These are phyloP conservation scores for Chondrilla cf. caribensis DNA, from an alignment of 37 sponge, comb jelly and placozoan genomes.

Conservation along the genomic window DNA sequence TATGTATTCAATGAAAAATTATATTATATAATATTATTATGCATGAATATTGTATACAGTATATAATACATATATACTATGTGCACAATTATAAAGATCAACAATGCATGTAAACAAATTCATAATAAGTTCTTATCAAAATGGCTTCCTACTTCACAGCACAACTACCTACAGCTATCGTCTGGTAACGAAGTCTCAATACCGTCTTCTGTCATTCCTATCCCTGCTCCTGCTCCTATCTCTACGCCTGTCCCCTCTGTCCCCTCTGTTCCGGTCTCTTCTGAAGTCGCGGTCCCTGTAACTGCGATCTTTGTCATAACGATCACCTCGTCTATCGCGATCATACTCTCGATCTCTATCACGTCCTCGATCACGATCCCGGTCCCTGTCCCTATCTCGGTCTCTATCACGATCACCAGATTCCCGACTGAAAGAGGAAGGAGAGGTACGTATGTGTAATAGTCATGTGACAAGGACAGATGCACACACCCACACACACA, in stretches of 20 bases:
- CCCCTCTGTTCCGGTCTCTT: not conserved
- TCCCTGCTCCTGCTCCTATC: constrained; percentile 18
- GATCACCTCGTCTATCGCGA: constrained; percentile 32
- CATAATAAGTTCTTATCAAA: too few species aligned
- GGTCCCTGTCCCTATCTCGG: constrained; percentile 41
- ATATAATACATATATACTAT: too few species aligned
- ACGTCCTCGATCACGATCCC: constrained; percentile 36
- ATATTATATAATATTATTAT: too few species aligned
- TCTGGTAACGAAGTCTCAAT: too few species aligned
- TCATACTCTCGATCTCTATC: constrained; percentile 34
- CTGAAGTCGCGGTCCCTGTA: not conserved
- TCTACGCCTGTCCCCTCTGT: constrained; percentile 3
- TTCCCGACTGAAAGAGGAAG: not conserved
- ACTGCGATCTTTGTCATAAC: constrained; percentile 6
- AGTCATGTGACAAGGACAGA: too few species aligned
- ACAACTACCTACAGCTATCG: too few species aligned
- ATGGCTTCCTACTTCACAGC: too few species aligned
- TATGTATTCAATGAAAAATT: too few species aligned
- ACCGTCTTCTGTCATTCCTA: not conserved
- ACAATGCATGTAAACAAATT: too few species aligned
- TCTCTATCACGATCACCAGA: constrained; percentile 33
- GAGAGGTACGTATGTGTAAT: not conserved
- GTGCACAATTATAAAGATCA: too few species aligned
- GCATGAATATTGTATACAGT: too few species aligned
- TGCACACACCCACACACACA: too few species aligned